Conservation (phyloP, 2,113 vertebrate species). For the Phasianus colchicus region DNA sequence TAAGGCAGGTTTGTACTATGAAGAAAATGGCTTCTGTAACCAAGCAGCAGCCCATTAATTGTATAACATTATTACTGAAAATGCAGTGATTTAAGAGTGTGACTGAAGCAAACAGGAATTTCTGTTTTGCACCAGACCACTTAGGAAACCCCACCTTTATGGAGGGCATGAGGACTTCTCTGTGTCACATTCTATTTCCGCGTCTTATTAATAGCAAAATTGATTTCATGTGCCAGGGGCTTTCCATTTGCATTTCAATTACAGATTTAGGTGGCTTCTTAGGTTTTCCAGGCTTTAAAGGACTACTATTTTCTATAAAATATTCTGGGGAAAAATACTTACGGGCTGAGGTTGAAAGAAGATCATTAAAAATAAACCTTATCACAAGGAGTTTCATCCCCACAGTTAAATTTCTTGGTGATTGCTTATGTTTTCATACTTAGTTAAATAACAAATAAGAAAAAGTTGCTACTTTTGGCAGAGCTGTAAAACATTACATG, state of each 20-base stretch:
- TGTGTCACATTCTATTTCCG: not conserved
- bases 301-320: not conserved
- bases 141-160: conserved; percentile 20
- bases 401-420: not conserved
- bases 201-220: conserved; percentile 44
- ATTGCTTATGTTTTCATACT: not conserved
- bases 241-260: conserved; percentile 58
- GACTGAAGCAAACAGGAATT: not conserved
- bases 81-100: not conserved
- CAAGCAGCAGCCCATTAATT: not conserved
- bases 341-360: not conserved
- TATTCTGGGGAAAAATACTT: not conserved
- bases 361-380: conserved; percentile 45
- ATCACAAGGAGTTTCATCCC: not conserved
- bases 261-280: conserved; percentile 3
- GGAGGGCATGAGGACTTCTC: not conserved
- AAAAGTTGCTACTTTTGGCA: not conserved
- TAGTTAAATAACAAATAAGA: not conserved
- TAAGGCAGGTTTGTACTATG: not conserved
- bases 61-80: not conserved
- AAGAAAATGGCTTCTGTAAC: conserved; percentile 5
- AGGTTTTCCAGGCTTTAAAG: conserved; percentile 18
- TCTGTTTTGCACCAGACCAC: conserved; percentile 7
- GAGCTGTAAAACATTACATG: not conserved
- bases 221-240: conserved; percentile 41